These are phyloP conservation scores for Acanthurus lineatus DNA, from an alignment of 2,797 vertebrate genomes.

Conservation along the genomic window DNA sequence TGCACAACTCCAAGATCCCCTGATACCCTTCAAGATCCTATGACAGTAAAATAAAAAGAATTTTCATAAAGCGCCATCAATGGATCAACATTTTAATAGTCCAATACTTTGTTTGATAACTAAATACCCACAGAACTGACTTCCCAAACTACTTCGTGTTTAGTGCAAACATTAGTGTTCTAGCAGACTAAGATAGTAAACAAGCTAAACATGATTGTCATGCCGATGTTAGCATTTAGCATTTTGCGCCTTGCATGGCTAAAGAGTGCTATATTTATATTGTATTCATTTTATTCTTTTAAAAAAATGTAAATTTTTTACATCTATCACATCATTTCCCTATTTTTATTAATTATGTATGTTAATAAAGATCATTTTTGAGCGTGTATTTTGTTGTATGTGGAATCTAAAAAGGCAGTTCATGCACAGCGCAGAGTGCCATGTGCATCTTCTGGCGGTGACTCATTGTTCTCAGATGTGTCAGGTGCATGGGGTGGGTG, in stretches of 20 bases:
- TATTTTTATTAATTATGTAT: background rate
- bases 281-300: background rate
- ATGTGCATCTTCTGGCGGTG: slow-evolving; percentile 41
- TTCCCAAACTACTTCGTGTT: too few species aligned
- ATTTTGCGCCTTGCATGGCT: too few species aligned
- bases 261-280: too few species aligned
- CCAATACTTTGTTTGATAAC: background rate
- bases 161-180: too few species aligned
- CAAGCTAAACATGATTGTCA: too few species aligned
- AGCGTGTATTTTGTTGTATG: background rate
- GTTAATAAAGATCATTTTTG: background rate
- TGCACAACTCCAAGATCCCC: too few species aligned
- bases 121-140: background rate
- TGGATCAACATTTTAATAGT: too few species aligned
- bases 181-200: too few species aligned
- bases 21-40: too few species aligned
- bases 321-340: background rate
- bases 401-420: background rate
- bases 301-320: background rate
- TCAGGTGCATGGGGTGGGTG: slow-evolving; percentile 39
- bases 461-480: slow-evolving; percentile 54
- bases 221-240: too few species aligned
- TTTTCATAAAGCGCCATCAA: background rate
- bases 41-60: too few species aligned
- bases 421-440: slow-evolving; percentile 7